Conservation (phyloP, 2,797 vertebrate genomes). For the Alca torda region DNA sequence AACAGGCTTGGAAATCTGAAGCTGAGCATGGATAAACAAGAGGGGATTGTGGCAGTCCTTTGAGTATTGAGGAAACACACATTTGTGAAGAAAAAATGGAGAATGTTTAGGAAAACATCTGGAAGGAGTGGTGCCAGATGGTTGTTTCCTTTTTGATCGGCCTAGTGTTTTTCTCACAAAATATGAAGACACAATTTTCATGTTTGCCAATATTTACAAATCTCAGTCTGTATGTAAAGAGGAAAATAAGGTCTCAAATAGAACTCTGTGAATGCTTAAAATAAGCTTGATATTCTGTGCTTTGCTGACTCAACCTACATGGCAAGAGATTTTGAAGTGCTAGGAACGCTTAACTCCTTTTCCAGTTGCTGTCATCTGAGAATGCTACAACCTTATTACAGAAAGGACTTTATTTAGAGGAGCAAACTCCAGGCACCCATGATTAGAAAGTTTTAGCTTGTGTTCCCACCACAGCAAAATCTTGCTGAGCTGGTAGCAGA, state of each 20-base stretch:
- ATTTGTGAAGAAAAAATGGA: not conserved
- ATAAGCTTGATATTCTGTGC: not conserved
- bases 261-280: constrained; percentile 1
- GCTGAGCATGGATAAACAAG: not conserved
- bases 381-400: not conserved
- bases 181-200: not conserved
- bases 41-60: not conserved
- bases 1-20: not conserved
- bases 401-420: not conserved
- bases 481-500: not conserved
- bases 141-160: not conserved
- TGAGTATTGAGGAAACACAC: not conserved
- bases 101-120: constrained; percentile 2
- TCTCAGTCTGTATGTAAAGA: not conserved
- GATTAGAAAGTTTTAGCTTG: not conserved
- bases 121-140: not conserved
- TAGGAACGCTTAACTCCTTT: not conserved
- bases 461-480: not conserved
- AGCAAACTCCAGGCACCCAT: not conserved
- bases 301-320: constrained; percentile 40
- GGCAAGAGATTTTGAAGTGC: not conserved
- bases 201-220: constrained; percentile 40
- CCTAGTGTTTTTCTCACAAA: constrained; percentile 13
- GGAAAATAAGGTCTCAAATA: not conserved
- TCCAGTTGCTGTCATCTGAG: not conserved